These are phyloP conservation scores for Chloroceryle amazona DNA, from an alignment of 2,797 vertebrate genomes.

Conservation along the genomic window DNA sequence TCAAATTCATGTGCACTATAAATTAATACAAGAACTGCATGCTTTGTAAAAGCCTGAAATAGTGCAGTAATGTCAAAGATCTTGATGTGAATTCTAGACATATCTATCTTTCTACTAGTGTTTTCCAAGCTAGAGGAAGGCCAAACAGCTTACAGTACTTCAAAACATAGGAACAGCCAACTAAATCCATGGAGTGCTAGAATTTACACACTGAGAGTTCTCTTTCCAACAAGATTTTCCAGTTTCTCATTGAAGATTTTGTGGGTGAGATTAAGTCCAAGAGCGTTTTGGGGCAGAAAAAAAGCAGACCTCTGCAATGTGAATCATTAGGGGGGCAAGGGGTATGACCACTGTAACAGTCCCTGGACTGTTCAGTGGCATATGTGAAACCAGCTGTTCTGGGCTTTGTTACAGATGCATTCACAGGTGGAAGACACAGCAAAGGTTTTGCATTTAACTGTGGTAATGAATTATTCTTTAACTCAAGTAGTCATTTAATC, in stretches of 20 bases:
- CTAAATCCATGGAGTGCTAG: neutral
- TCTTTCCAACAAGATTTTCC: neutral
- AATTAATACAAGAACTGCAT: neutral
- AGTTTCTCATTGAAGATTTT: neutral
- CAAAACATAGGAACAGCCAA: neutral
- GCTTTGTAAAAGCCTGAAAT: slow-evolving; percentile 4
- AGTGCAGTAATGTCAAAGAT: neutral
- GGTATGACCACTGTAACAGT: neutral
- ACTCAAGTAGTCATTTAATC: neutral
- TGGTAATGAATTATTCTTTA: neutral
- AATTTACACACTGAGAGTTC: neutral
- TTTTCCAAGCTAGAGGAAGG: neutral
- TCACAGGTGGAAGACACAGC: neutral
- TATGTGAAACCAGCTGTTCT: neutral
- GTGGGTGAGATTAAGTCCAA: neutral
- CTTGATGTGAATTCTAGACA: neutral
- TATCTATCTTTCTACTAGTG: neutral
- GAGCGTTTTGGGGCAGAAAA: neutral
- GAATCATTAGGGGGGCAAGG: neutral
- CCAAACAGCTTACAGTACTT: neutral
- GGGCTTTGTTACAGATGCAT: neutral
- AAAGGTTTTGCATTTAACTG: neutral
- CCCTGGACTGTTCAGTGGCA: neutral
- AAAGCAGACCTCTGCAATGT: neutral
- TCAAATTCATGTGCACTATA: neutral